Conservation (phyloP, 1,140 invertebrate species). For the Zaprionus davidi region DNA sequence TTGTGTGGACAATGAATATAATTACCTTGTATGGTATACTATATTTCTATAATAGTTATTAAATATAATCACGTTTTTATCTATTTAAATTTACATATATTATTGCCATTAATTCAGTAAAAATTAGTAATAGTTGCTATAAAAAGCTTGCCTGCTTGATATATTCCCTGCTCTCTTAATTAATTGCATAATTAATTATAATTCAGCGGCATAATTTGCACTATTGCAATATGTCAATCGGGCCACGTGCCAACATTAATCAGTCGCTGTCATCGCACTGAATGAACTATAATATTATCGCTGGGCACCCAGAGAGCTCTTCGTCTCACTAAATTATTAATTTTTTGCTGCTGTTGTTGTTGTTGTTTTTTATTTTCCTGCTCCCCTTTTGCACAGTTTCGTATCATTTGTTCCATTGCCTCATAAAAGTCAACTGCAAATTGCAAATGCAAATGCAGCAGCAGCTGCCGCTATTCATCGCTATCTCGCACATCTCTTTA, state of each 20-base stretch:
- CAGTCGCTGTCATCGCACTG: constrained; percentile 35
- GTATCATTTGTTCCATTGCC: constrained; percentile 43
- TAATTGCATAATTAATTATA: constrained; percentile 18
- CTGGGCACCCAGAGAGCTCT: neutral
- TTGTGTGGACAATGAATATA: too few species aligned
- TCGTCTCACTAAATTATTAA: constrained; percentile 35
- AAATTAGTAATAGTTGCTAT: neutral
- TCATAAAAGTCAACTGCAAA: constrained; percentile 62
- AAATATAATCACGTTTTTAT: too few species aligned
- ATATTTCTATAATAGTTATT: too few species aligned
- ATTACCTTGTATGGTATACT: too few species aligned
- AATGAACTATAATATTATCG: constrained; percentile 39
- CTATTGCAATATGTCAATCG: constrained; percentile 15
- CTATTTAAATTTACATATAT: too few species aligned
- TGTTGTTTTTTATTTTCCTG: constrained; percentile 21
- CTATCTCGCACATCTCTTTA: neutral
- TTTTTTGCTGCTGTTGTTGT: constrained; percentile 28
- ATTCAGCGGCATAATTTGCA: neutral
- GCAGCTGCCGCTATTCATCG: constrained; percentile 15
- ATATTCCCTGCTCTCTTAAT: neutral
- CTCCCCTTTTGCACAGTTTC: constrained; percentile 31
- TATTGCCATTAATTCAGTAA: neutral
- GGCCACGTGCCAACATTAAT: constrained; percentile 37
- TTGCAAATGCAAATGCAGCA: constrained; percentile 44
- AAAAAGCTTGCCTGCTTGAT: neutral